Conservation (phyloP, 92 coral and sea anemone genomes). For the Scolanthus callimorphus region DNA sequence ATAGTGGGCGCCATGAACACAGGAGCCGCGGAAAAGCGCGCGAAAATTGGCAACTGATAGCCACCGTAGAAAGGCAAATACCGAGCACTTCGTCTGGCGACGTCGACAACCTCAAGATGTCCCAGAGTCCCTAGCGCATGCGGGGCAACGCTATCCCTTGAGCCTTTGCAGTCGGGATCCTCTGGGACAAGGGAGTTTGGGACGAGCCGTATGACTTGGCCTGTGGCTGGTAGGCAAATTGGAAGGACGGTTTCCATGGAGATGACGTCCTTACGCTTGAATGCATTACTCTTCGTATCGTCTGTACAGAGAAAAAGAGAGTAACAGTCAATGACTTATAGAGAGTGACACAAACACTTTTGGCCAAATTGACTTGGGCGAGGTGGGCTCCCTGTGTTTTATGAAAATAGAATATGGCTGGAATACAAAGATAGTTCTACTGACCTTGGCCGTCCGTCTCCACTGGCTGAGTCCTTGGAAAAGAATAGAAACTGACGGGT, state of each 20-base stretch:
- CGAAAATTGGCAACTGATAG: conserved; percentile 44
- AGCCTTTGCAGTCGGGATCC: conserved; percentile 18
- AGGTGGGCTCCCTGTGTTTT: too few species aligned
- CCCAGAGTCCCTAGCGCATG: conserved; percentile 32
- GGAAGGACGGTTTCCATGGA: conserved; percentile 46
- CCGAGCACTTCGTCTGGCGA: conserved; percentile 60
- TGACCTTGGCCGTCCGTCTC: too few species aligned
- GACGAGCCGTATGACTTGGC: conserved; percentile 85
- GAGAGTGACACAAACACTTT: too few species aligned
- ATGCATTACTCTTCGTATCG: too few species aligned
- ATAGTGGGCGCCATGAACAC: conserved; percentile 76
- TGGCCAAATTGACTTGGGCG: too few species aligned
- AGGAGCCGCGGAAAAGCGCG: conserved; percentile 71
- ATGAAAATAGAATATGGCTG: too few species aligned
- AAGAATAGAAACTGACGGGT: conserved; percentile 81
- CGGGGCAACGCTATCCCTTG: too few species aligned
- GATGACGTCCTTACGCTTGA: background rate
- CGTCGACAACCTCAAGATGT: conserved; percentile 82
- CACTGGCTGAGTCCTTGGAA: conserved; percentile 37
- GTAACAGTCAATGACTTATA: too few species aligned
- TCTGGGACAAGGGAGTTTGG: conserved; percentile 68
- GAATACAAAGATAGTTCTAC: too few species aligned
- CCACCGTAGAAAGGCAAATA: conserved; percentile 80
- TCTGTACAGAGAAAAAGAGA: too few species aligned
- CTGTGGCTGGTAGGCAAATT: conserved; percentile 70